Base-by-base conservation (phyloP, 2,113 vertebrate species). In the Tonatia bakeri region DNA sequence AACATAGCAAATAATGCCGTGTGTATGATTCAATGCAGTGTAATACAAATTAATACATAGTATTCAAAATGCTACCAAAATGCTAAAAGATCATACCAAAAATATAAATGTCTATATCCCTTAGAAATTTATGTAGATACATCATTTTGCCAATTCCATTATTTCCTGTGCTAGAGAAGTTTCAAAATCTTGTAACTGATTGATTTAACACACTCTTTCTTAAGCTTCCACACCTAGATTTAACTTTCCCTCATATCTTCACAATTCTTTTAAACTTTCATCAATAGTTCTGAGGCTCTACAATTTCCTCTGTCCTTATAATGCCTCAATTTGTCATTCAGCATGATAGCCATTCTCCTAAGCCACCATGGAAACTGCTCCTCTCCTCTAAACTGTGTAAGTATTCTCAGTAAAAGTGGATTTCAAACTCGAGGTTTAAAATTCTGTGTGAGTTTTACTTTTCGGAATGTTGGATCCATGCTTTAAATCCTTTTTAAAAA, bases 1-100 rank as follows among this genome's bases (percentile, higher is more conserved):
- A 93, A 15, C 10, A 93, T 16, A 64, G 76, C 36, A 92, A 26
- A 61, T 61, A 91, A 82, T 47, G 6, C 31, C 95, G 3, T 31
- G 13, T 80, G 15, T 50, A 76, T 16, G 43, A 65, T 31, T 38
- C 5, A 70, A 79, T 61, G 56, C 19, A 52, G 54, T 81, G 45
- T 81, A 91, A 82, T 52, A 80, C 17, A 65, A 81, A 64, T 87
- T 75, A 95, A 72, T 67, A 54, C 3, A 76, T 26, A 4, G 26
- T 43, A 72, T 79, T 94, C 73, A 52, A 94, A 87, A 83, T 94
- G 50, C 5, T 93, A 76, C 20, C 33, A 81, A 94, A 87, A 87
- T 59, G 19, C 15, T 82, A 94, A 64, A 64, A 75, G 47, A 86
- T 36, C 72, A 56, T 2, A 75, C 5, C 40, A 50, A 93, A 86